Evolutionary conservation across 2,113 vertebrate species (phyloP), one percentile per base, ranked within the genome.

Genomic region (Telmatochromis bifrenatus): DNA sequence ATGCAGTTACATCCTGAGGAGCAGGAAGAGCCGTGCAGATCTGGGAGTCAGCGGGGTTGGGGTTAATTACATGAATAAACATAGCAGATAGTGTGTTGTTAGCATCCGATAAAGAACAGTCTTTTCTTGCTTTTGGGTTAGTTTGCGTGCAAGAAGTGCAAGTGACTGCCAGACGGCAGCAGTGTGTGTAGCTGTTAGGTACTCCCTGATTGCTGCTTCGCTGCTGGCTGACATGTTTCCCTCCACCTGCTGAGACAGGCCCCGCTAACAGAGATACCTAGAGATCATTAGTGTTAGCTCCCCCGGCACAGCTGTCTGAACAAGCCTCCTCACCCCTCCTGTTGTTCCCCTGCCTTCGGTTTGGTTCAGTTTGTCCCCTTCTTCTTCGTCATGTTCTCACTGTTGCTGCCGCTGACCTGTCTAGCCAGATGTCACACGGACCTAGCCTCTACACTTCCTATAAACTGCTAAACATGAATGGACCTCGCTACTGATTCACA

Each of bases 201-300:
- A 68, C 82, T 68, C 58, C 82, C 83, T 90, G 83, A 89, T 86
- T 88, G 81, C 83, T 82, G 92, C 77, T 55, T 90, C 49, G 3
- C 86, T 58, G 2, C 88, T 8, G 2, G 82, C 85, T 92, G 92
- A 92, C 93, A 93, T 88, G 90, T 89, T 91, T 90, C 92, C 85
- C 88, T 93, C 87, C 21, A 88, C 92, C 89, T 89, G 91, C 91
- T 88, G 91, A 89, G 88, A 93, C 91, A 82, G 90, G 81, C 56
- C 86, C 85, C 4, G 35, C 91, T 93, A 93, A 94, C 93, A 85
- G 88, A 89, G 87, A 89, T 84, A 79, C 88, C 79, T 87, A 89
- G 91, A 87, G 83, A 93, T 95, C 94, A 94, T 95, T 95, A 95
- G 93, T 91, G 93, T 82, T 91, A 60, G 75, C 79, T 85, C 84